These are phyloP conservation scores for Arrhamphus sclerolepis DNA, from an alignment of 2,797 vertebrate species.

Conservation along the genomic window DNA sequence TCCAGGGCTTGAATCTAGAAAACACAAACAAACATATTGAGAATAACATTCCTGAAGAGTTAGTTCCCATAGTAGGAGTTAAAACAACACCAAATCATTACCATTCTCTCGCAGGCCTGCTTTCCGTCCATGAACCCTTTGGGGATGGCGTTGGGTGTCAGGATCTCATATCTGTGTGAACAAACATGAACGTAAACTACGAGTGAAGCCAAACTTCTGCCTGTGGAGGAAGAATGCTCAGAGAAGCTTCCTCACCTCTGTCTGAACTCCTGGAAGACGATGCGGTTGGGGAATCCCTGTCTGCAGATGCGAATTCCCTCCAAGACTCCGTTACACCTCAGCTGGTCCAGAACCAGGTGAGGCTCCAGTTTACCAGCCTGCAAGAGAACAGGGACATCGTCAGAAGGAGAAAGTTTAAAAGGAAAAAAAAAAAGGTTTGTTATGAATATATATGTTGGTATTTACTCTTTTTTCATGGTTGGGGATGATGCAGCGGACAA, in stretches of 20 bases:
- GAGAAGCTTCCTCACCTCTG: conserved; percentile 77
- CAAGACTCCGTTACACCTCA: conserved; percentile 95
- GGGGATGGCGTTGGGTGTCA: conserved; percentile 97
- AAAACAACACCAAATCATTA: conserved; percentile 60
- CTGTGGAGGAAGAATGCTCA: accelerated
- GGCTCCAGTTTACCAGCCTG: conserved; percentile 92
- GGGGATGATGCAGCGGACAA: conserved; percentile 98
- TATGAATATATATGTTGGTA: not conserved
- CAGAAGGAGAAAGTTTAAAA: not conserved
- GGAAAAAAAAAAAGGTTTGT: too few species aligned
- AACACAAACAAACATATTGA: not conserved
- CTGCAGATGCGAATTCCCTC: conserved; percentile 98
- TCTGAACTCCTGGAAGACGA: conserved; percentile 97
- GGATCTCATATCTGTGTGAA: conserved; percentile 91
- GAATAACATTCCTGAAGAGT: not conserved
- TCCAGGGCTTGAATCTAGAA: conserved; percentile 91
- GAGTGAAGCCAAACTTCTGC: not conserved
- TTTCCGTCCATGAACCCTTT: conserved; percentile 99
- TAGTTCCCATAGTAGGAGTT: not conserved
- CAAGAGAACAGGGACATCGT: conserved; percentile 18
- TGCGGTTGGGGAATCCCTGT: conserved; percentile 97
- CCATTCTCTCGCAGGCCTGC: conserved; percentile 97
- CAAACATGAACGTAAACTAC: not conserved
- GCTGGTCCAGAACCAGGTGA: conserved; percentile 95
- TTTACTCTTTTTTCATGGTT: conserved; percentile 96